Percentiles rank a stretch among this genome's conserved stretches.
Evolutionary conservation across 2,113 vertebrate genomes (phyloP).

Genomic region (Gorsachius goisagi): DNA sequence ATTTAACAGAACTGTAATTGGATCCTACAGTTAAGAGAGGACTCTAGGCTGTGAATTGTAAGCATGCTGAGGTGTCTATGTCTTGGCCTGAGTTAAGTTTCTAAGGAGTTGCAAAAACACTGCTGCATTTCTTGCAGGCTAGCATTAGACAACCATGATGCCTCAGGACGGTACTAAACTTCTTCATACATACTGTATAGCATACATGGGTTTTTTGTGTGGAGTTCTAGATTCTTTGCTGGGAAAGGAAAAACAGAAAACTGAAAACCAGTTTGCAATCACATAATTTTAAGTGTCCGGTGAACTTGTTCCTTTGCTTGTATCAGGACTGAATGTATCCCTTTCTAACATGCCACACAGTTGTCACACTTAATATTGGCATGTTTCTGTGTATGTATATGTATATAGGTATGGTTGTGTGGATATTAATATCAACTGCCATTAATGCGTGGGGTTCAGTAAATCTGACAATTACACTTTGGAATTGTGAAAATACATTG

Average conservation of each 20-base stretch:
- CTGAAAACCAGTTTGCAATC: neutral
- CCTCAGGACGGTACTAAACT: neutral
- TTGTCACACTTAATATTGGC: neutral
- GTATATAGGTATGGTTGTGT: neutral
- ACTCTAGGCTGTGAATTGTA: neutral
- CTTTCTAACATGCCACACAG: neutral
- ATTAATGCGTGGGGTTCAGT: neutral
- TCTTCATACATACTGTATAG: neutral
- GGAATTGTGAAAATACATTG: neutral
- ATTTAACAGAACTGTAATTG: neutral
- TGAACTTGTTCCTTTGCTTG: neutral
- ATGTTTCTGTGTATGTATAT: neutral
- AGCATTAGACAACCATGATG: neutral
- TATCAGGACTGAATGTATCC: neutral
- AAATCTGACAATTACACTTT: neutral
- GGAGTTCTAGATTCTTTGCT: neutral
- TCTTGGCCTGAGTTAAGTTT: neutral
- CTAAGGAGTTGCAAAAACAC: neutral
- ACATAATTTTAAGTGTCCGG: neutral
- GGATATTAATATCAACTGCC: neutral
- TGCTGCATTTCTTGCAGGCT: neutral
- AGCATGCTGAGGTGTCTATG: neutral
- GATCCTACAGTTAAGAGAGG: neutral
- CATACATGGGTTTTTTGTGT: accelerated
- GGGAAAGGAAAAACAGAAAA: neutral